Evolutionary conservation across 2,113 vertebrate genomes (phyloP).

Genomic region (Oreocharis arfaki): DNA sequence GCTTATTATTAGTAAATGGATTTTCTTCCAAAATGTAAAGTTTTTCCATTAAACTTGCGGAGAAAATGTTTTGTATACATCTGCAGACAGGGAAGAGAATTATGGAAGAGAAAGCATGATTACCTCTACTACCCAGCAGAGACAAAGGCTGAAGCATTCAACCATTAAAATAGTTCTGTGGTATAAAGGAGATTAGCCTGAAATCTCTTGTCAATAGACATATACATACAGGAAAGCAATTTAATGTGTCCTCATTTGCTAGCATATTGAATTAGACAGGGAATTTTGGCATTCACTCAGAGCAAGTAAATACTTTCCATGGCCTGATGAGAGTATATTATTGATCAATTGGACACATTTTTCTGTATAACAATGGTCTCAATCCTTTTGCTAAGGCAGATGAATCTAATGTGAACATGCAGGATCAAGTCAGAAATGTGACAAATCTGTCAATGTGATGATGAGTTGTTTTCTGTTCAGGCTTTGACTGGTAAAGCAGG

Average conservation of each 20-base stretch:
- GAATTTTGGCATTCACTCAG: background rate
- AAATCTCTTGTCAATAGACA: conserved; percentile 33
- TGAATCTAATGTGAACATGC: background rate
- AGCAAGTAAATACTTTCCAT: conserved; percentile 13
- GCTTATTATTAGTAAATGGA: background rate
- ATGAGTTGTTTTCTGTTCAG: background rate
- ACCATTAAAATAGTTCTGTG: conserved; percentile 7
- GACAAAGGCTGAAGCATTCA: background rate
- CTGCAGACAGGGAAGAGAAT: background rate
- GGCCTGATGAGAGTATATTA: background rate
- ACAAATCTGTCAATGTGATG: background rate
- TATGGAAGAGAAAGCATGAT: background rate
- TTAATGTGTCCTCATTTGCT: conserved; percentile 25
- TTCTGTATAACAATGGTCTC: background rate
- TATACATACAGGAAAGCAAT: background rate
- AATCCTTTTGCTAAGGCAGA: background rate
- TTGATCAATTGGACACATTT: background rate
- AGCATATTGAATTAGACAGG: conserved; percentile 4
- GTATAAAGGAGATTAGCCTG: background rate
- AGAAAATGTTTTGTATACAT: background rate
- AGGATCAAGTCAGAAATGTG: background rate
- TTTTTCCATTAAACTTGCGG: background rate
- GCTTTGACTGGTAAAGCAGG: background rate
- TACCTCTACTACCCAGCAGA: background rate
- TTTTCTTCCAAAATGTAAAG: background rate